Evolutionary conservation across 2,888 invertebrate genomes (phyloP), one percentile per base, ranked within the genome.

Genomic region (Polietes domitor): DNA sequence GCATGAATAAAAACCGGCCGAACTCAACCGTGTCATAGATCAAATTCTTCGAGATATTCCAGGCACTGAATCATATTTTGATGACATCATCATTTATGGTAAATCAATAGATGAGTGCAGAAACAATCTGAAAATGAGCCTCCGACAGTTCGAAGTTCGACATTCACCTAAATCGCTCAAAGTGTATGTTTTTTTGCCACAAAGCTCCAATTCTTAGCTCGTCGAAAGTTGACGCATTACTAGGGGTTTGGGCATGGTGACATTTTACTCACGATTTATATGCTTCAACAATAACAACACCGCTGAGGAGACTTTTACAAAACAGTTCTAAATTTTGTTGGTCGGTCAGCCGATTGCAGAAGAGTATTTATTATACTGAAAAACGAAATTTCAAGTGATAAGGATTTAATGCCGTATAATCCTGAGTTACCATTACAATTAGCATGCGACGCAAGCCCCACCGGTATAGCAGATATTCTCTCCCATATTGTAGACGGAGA

Each of bases 371-470:
- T 76, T 12, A 65, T 12, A 0, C 21, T 85, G 9, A 80, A 82
- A 72, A 41, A 32, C 12, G 77, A 80, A 63, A 77, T 80, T 12
- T 63, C 78, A 4, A 78, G 81, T 47, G 75, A 63, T 28, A 12
- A 72, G 3, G 83, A 65, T 5, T 53, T 83, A 53, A 80, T 79
- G 55, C 81, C 83, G 24, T 83, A 76, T 50, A 75, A 85, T 68
- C 83, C 83, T 10, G 47, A 83, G 5, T 65, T 79, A 26, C 41
- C 28, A 15, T 15, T 83, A 2, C 65, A 65, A 53, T 58, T 76
- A 19, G 76, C 80, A 10, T 85, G 78, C 43, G 80, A 83, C 24
- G 85, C 85, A 7, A 85, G 81, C 37, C 83, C 80, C 32, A 63
- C 75, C 10, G 63, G 77, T 17, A 76, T 85, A 43, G 77, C 83